Evolutionary conservation across 37 sponge, comb jelly and placozoan genomes (phyloP).

Genomic region (Crambe crambe): DNA sequence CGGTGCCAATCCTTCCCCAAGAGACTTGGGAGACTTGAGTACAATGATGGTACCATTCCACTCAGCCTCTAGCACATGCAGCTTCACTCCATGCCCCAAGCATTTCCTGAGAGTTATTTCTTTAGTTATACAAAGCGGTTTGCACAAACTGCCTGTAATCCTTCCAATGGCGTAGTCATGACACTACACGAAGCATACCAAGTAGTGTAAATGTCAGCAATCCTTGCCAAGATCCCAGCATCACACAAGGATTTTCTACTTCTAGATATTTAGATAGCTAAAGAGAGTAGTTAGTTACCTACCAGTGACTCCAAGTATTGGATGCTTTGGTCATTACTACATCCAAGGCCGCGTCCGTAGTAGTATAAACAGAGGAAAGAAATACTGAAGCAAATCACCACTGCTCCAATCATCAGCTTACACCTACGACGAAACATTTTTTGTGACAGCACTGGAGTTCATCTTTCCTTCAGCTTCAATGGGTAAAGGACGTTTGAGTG

Average conservation of each 20-base stretch:
- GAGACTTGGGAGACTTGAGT: conserved; percentile 27
- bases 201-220: no score
- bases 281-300: not conserved
- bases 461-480: no score
- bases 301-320: conserved; percentile 13
- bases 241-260: no score
- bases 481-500: no score
- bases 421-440: not conserved
- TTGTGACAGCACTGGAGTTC: no score
- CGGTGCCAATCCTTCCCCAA: no score
- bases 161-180: conserved; percentile 38
- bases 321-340: not conserved
- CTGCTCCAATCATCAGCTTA: not conserved
- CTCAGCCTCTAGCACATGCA: conserved; percentile 44
- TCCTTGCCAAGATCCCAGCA: no score
- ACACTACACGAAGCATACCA: conserved; percentile 61
- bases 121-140: conserved; percentile 40
- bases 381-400: not conserved
- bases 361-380: not conserved
- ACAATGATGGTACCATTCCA: conserved; percentile 46
- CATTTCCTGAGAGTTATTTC: conserved; percentile 41
- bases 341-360: not conserved
- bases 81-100: conserved; percentile 65
- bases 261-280: not conserved
- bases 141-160: conserved; percentile 59